Base-by-base conservation (phyloP, 2,113 vertebrate species). In the Anseranas semipalmata region DNA sequence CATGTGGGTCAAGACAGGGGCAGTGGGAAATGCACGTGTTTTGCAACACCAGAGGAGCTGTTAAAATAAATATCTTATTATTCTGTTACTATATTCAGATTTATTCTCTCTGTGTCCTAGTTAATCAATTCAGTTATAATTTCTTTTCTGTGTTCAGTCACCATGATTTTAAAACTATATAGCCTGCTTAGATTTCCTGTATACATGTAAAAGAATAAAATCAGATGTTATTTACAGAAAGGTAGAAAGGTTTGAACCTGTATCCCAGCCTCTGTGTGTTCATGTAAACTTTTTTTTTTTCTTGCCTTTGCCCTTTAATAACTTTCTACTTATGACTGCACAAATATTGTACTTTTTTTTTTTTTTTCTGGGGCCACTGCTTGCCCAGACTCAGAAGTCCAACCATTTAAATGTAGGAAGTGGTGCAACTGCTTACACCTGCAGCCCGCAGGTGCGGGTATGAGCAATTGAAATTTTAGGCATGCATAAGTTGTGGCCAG, bases 391-490 rank as follows among this genome's bases (percentile, higher is more conserved):
- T 81, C 39, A 46, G 76, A 56, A 71, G 60, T 68, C 96, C 84
- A 90, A 9, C 45, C 53, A 28, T 52, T 84, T 60, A 53, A 55
- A 55, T 2, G n/a, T n/a, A 65, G 89, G 52, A 68, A 71, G 24
- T 10, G 19, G 48, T 55, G 37, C 52, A 75, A 30, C 59, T 15
- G 16, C 37, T 55, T 59, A 37, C 82, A 80, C 53, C 73, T 93
- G 74, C 35, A 59, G 67, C 21, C 19, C 0, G 0, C 70, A 71
- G 72, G 58, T 95, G 74, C 53, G 89, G 59, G 66, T 39, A 74
- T n/a, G 27, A 93, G 70, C 43, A 90, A 32, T 2, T 75, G 66
- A 75, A 93, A 71, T 89, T 90, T 93, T 85, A 87, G 84, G 72
- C 59, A 71, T 56, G 88, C 50, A 43, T 19, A 85, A 83, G 25